phyloP scores from a whole-genome alignment of 2,113 vertebrate genomes.

The Cyrtonyx montezumae region DNA sequence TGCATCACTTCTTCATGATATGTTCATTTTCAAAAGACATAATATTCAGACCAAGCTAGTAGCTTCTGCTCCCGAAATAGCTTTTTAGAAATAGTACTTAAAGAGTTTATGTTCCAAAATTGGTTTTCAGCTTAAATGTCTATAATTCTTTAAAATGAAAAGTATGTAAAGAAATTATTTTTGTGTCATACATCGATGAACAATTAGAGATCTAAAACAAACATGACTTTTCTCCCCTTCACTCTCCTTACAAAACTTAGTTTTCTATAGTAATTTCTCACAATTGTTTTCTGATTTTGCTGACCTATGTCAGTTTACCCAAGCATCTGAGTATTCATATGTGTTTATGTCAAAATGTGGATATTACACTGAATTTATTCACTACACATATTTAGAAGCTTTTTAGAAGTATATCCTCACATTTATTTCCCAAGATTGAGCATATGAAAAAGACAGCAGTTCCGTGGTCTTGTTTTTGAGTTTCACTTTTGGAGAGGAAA shows the following conservation, averaged over 20 bases:
- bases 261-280: neutral
- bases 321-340: neutral
- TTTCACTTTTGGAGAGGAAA: neutral
- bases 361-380: neutral
- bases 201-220: neutral
- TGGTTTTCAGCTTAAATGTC: neutral
- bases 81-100: neutral
- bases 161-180: neutral
- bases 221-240: neutral
- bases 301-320: neutral
- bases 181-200: neutral
- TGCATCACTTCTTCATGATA: neutral
- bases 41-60: neutral
- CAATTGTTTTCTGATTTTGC: neutral
- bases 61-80: neutral
- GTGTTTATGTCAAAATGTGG: neutral
- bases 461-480: accelerated
- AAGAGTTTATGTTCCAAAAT: neutral
- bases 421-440: neutral
- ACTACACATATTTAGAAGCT: neutral
- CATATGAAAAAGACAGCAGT: neutral
- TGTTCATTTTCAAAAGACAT: neutral
- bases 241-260: neutral
- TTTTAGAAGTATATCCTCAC: neutral
- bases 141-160: neutral